These are phyloP conservation scores for Fregetta grallaria DNA, from an alignment of 2,113 vertebrate genomes.

Conservation along the genomic window DNA sequence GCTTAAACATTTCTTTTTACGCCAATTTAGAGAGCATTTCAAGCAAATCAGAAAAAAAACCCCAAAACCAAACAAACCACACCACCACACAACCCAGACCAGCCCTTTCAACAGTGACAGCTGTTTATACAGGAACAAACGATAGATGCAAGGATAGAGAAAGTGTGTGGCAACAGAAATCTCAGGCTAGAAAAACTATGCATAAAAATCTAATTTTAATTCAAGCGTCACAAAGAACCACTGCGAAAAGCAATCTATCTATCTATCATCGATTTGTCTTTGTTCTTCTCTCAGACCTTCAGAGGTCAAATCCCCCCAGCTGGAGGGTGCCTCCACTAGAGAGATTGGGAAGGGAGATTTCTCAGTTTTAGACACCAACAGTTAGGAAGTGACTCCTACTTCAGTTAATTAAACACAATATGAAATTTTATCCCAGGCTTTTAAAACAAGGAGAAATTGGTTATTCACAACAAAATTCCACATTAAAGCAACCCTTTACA, in stretches of 20 bases:
- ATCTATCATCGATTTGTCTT: background rate
- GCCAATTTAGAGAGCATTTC: background rate
- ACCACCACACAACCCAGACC: background rate
- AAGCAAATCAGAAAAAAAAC: background rate
- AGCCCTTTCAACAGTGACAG: background rate
- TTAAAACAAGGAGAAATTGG: background rate
- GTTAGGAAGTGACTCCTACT: background rate
- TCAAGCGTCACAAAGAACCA: background rate
- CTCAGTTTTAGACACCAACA: background rate
- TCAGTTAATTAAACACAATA: background rate
- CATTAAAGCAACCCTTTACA: background rate
- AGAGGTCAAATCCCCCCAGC: background rate
- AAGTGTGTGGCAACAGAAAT: background rate
- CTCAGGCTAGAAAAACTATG: background rate
- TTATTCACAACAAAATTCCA: background rate
- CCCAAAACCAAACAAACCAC: background rate
- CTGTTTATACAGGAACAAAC: conserved; percentile 6
- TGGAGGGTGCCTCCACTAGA: background rate
- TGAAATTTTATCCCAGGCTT: background rate
- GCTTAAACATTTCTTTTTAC: background rate
- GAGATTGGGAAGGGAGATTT: background rate
- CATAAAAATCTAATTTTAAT: background rate
- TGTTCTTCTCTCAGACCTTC: background rate
- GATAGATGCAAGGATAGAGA: background rate
- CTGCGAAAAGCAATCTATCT: background rate